These are phyloP conservation scores for Argyresthia goedartella DNA, from an alignment of 2,888 invertebrate species.

Conservation along the genomic window DNA sequence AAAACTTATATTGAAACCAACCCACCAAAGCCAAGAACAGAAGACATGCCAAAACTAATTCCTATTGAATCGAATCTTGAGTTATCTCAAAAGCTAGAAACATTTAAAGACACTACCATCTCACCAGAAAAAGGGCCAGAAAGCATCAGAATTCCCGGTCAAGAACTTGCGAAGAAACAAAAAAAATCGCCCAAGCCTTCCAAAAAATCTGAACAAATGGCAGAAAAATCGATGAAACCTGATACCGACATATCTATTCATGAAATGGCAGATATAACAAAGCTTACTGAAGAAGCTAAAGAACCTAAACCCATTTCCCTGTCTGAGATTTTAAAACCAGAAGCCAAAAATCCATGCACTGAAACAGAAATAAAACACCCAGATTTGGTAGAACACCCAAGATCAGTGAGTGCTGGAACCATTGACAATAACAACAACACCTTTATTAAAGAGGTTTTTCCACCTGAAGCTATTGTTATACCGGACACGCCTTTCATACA, in stretches of 20 bases:
- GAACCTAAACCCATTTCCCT: constrained; percentile 5
- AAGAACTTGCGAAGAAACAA: neutral
- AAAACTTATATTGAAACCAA: no score
- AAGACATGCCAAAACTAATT: no score
- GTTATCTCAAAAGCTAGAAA: no score
- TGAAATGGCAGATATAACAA: no score
- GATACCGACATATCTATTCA: no score
- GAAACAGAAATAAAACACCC: constrained; percentile 25
- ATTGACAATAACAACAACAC: constrained; percentile 43
- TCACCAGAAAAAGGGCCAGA: no score
- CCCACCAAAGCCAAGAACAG: no score
- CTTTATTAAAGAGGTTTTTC: constrained; percentile 39
- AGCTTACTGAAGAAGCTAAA: constrained; percentile 3
- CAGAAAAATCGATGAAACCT: no score
- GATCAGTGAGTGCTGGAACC: constrained; percentile 40
- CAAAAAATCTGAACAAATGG: no score
- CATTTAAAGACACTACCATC: no score
- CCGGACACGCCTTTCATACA: constrained; percentile 28
- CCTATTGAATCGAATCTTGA: no score
- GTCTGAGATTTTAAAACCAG: neutral
- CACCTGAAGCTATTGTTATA: constrained; percentile 17
- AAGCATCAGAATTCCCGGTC: neutral
- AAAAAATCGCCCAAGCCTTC: neutral
- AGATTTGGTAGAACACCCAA: constrained; percentile 39
- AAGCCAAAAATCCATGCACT: constrained; percentile 6